Conservation (phyloP, 2,113 vertebrate genomes). For the Serilophus lunatus region DNA sequence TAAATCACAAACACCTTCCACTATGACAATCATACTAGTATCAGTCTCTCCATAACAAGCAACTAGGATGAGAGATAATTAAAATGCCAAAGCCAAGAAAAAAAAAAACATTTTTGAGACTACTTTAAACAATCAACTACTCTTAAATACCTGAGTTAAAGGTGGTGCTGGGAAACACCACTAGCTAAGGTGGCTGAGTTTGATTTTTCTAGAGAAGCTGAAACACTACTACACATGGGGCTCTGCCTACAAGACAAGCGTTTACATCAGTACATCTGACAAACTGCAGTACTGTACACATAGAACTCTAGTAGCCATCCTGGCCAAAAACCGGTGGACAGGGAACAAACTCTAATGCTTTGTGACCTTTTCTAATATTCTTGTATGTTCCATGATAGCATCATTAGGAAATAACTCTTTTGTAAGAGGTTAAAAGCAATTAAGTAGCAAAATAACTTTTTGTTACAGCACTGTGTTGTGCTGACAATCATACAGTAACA, state of each 20-base stretch:
- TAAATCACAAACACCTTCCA: constrained; percentile 46
- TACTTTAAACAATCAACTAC: not conserved
- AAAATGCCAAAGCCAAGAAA: not conserved
- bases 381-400: not conserved
- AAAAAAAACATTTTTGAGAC: not conserved
- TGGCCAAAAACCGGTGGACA: not conserved
- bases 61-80: constrained; percentile 1
- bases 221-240: not conserved
- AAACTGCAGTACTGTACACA: not conserved
- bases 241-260: not conserved
- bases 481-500: not conserved
- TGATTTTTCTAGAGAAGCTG: not conserved
- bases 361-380: not conserved
- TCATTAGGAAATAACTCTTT: not conserved
- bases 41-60: not conserved
- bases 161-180: not conserved
- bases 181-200: not conserved
- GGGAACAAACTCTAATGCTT: not conserved
- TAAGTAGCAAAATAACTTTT: not conserved
- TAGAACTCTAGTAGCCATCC: not conserved
- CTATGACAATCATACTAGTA: constrained; percentile 16
- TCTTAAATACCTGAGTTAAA: not conserved
- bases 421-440: not conserved
- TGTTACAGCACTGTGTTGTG: not conserved
- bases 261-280: not conserved